Base-by-base conservation (phyloP, 37 sponge, comb jelly and placozoan species). In the Dysidea cf. avara region DNA sequence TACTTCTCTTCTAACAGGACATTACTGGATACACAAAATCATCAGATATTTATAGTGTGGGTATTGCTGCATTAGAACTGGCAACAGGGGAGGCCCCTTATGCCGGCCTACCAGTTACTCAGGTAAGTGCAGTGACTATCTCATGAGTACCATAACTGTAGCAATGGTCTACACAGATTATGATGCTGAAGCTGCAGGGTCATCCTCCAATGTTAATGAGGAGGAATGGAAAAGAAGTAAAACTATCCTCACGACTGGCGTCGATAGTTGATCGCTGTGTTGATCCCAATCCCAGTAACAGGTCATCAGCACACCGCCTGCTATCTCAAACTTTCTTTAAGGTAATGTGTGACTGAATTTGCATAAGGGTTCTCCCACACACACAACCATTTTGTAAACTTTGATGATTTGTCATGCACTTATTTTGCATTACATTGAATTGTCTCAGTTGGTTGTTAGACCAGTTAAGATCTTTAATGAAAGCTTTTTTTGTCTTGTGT, bases 61-160 rank as follows among this genome's bases (percentile, higher is more conserved):
- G 92, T 0, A 86, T 91, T 31, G 75, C 87, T 24, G 87, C 92
- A 21, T 64, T 91, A 75, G 92, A 91, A 67, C 76, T 91, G 58
- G 83, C 84, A 22, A 86, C 87, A 25, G 92, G 92, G n/a, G 92
- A 86, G 69, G 87, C 92, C 24, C 92, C 92, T 5, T 91, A 86
- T 65, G 92, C 92, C 38, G 92, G 87, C 14, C 77, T 91, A 31
- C 87, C 92, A 16, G 80, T 86, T 33, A 91, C 92, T 49, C 84
- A 91, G 78, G 87, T 91, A 40, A 33, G 71, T 65, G 49, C n/a
- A n/a, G n/a, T n/a, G n/a, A n/a, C n/a, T n/a, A n/a, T n/a, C n/a
- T n/a, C n/a, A n/a, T n/a, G n/a, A n/a, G n/a, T n/a, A n/a, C n/a
- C n/a, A n/a, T n/a, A n/a, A n/a, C n/a, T n/a, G n/a, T n/a, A n/a